Percentiles rank a stretch among this genome's conserved stretches.
These are phyloP conservation scores for Artemia sinica DNA, from an alignment of 2,888 invertebrate genomes.

Conservation along the genomic window DNA sequence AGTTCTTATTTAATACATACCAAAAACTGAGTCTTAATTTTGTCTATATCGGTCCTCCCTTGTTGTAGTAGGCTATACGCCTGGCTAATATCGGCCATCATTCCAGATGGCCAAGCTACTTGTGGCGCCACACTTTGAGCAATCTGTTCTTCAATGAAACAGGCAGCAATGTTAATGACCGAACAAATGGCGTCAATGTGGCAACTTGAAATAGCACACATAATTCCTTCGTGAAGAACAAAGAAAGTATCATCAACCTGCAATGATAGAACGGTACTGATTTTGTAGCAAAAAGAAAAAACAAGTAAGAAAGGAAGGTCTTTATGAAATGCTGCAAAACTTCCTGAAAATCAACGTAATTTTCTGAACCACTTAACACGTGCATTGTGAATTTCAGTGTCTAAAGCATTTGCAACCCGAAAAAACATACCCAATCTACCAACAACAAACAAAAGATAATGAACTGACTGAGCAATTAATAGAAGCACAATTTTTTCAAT, in stretches of 20 bases:
- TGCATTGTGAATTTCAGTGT: too few species aligned
- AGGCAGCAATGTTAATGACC: slow-evolving; percentile 78
- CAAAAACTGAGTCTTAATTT: slow-evolving; percentile 54
- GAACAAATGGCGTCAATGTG: slow-evolving; percentile 92
- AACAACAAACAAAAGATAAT: too few species aligned
- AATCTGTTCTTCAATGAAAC: slow-evolving; percentile 68
- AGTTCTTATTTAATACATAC: slow-evolving; percentile 35
- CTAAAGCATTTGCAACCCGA: too few species aligned
- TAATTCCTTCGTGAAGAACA: slow-evolving; percentile 82
- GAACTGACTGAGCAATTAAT: too few species aligned
- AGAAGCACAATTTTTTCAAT: too few species aligned
- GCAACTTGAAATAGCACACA: slow-evolving; percentile 75
- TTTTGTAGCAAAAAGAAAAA: too few species aligned
- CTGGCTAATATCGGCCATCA: slow-evolving; percentile 50
- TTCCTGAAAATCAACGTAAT: too few species aligned
- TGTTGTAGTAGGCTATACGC: slow-evolving; percentile 69
- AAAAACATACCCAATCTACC: too few species aligned
- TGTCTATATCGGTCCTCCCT: slow-evolving; percentile 60
- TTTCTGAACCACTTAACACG: too few species aligned
- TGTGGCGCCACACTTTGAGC: slow-evolving; percentile 34
- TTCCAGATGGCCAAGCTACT: slow-evolving; percentile 50
- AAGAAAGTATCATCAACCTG: slow-evolving; percentile 91
- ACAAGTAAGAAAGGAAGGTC: too few species aligned
- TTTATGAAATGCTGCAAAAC: too few species aligned
- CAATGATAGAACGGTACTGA: not conserved